Conservation (phyloP, 1,140 invertebrate species). For the Metaphire vulgaris region DNA sequence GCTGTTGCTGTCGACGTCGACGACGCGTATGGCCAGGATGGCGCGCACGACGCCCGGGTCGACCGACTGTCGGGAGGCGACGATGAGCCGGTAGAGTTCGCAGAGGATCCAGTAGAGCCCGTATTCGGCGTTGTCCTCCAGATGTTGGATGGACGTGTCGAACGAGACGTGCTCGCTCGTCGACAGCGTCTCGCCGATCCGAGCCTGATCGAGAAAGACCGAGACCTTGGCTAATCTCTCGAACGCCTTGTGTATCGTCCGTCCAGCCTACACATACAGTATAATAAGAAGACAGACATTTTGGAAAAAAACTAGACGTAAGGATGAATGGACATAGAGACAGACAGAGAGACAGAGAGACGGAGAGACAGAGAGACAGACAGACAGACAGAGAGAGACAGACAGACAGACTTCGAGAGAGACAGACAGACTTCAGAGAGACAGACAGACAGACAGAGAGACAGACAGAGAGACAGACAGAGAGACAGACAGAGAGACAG, state of each 20-base stretch:
- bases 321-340: too few species aligned
- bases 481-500: too few species aligned
- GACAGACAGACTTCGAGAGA: too few species aligned
- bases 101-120: constrained; percentile 15
- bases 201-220: constrained; percentile 11
- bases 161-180: not conserved
- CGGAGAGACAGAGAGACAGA: too few species aligned
- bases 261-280: not conserved
- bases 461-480: too few species aligned
- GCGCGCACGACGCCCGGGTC: constrained; percentile 9
- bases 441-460: too few species aligned
- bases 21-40: constrained; percentile 6
- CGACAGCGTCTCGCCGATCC: constrained; percentile 7
- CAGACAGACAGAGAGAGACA: too few species aligned
- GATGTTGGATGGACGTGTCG: not conserved
- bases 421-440: too few species aligned
- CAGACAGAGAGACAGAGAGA: too few species aligned
- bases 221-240: constrained; percentile 3
- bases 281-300: too few species aligned
- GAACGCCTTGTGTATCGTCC: constrained; percentile 8
- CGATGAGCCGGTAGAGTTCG: constrained; percentile 1
- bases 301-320: too few species aligned
- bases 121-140: constrained; percentile 1
- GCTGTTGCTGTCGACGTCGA: constrained; percentile 1
- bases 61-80: not conserved